Evolutionary conservation across 53 echinoderm and acorn worm species (phyloP).

Genomic region (Echinometra lucunter): DNA sequence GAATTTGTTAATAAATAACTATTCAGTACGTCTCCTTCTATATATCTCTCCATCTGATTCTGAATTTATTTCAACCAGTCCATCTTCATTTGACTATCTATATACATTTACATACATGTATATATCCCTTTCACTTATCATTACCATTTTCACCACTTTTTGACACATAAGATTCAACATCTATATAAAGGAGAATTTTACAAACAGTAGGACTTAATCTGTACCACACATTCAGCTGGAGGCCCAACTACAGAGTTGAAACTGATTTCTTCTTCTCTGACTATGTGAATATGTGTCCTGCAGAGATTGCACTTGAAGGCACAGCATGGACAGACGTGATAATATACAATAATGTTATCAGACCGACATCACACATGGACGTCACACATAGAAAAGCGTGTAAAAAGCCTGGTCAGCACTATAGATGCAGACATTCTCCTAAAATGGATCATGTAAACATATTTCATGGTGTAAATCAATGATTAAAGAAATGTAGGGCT

Average conservation of each 20-base stretch:
- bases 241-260: not conserved
- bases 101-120: not conserved
- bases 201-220: not conserved
- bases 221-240: slow-evolving; percentile 12
- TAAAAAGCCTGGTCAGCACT: slow-evolving; percentile 8
- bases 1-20: too few relatives aligned
- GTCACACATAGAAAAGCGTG: not conserved
- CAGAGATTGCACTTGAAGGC: slow-evolving; percentile 28
- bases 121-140: not conserved
- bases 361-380: not conserved
- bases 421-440: not conserved
- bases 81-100: not conserved
- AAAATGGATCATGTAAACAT: not conserved
- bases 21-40: not conserved
- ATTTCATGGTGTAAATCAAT: not conserved
- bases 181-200: not conserved
- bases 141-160: not conserved
- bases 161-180: too few relatives aligned
- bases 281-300: not conserved
- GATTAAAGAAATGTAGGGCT: not conserved
- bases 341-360: slow-evolving; percentile 13
- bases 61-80: not conserved
- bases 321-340: slow-evolving; percentile 41
- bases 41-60: not conserved
- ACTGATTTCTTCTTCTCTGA: not conserved